Conservation (phyloP, 2,113 vertebrate species). For the Spheniscus mendiculus region DNA sequence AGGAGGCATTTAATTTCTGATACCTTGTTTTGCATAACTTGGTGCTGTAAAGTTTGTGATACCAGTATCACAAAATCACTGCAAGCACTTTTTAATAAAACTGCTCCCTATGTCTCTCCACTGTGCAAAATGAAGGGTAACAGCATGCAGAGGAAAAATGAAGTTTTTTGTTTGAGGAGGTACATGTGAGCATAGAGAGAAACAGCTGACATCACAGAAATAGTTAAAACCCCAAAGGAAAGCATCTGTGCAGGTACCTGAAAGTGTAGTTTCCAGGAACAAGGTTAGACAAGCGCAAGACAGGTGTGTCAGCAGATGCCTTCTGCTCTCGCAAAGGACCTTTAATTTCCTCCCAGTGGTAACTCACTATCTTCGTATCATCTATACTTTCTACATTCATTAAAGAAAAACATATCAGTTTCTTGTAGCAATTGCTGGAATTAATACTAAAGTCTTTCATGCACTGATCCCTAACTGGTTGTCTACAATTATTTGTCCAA, state of each 20-base stretch:
- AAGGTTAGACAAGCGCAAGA: conserved; percentile 74
- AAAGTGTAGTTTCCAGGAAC: conserved; percentile 82
- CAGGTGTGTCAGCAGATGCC: conserved; percentile 67
- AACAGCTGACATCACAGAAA: neutral
- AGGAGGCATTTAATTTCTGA: neutral
- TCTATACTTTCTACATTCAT: conserved; percentile 76
- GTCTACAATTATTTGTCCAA: neutral
- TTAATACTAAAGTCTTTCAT: neutral
- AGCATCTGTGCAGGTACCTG: conserved; percentile 65
- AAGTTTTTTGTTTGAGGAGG: neutral
- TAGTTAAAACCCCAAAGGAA: neutral
- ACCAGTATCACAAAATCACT: neutral
- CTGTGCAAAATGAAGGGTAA: neutral
- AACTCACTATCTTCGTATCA: conserved; percentile 78
- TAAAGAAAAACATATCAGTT: neutral
- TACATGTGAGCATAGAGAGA: neutral
- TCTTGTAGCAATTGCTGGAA: neutral
- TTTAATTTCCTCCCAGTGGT: conserved; percentile 82
- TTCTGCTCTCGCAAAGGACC: conserved; percentile 73
- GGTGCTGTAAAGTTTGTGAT: neutral
- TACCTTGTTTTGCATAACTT: neutral
- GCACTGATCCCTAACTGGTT: neutral
- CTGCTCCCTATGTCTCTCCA: neutral
- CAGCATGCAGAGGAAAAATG: neutral
- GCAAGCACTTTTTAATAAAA: neutral